phyloP scores from a whole-genome alignment of 2,113 vertebrate species.

The Oncorhynchus clarkii region DNA sequence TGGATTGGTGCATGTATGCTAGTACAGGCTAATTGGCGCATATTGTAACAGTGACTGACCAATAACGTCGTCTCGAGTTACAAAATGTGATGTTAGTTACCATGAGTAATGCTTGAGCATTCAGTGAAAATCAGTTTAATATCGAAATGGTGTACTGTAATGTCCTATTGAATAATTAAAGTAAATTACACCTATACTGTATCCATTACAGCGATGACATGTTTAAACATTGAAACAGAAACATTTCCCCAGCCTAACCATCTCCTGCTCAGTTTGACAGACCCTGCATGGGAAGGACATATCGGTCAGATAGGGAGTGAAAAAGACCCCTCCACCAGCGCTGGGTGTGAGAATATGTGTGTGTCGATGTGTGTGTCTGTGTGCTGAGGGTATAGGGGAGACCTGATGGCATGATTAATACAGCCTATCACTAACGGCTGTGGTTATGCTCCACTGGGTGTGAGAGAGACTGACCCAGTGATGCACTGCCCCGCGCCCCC shows the following conservation, averaged over 20 bases:
- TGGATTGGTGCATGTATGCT: no score
- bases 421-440: conserved; percentile 48
- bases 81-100: no score
- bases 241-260: not conserved
- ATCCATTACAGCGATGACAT: not conserved
- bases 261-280: not conserved
- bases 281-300: not conserved
- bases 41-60: no score
- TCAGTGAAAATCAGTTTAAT: not conserved
- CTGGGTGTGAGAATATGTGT: not conserved
- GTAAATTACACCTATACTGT: not conserved
- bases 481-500: conserved; percentile 10
- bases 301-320: not conserved
- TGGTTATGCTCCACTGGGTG: conserved; percentile 26
- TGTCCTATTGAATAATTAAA: not conserved
- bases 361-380: conserved; percentile 11
- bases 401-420: conserved; percentile 60
- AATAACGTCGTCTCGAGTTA: no score
- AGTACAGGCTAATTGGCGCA: no score
- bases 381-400: conserved; percentile 15
- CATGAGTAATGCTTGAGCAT: no score
- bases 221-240: not conserved
- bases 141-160: not conserved
- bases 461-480: conserved; percentile 26
- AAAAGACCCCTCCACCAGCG: no score